These are phyloP conservation scores for Phlogophora meticulosa DNA, from an alignment of 2,888 invertebrate genomes.

Conservation along the genomic window DNA sequence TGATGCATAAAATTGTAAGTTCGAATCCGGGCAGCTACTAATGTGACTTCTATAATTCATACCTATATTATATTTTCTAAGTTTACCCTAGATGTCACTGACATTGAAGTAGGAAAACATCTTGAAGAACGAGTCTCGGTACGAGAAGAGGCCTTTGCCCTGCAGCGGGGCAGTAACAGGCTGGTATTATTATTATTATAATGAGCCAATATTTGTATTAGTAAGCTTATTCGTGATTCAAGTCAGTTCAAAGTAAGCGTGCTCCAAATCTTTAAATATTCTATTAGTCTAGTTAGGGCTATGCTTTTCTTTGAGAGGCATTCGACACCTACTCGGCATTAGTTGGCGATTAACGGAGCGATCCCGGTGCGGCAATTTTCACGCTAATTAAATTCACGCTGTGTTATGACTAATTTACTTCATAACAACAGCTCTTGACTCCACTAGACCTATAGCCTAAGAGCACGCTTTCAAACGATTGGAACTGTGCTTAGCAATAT, in stretches of 20 bases:
- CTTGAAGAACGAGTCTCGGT: too few relatives aligned
- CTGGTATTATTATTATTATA: too few relatives aligned
- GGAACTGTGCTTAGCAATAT: background rate
- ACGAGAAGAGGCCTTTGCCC: too few relatives aligned
- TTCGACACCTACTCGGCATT: conserved; percentile 54
- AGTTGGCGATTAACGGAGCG: conserved; percentile 67
- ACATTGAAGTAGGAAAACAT: too few relatives aligned
- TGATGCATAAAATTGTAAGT: too few relatives aligned
- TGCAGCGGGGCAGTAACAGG: too few relatives aligned
- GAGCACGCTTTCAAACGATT: conserved; percentile 43
- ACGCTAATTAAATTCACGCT: conserved; percentile 86
- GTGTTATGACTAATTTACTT: conserved; percentile 87
- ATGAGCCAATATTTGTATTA: background rate
- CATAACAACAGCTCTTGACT: conserved; percentile 75
- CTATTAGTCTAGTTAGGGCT: background rate
- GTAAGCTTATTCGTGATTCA: background rate
- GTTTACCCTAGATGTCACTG: too few relatives aligned
- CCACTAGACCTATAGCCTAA: conserved; percentile 58
- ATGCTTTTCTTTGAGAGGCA: conserved; percentile 32
- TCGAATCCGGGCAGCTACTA: too few relatives aligned
- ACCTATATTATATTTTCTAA: too few relatives aligned
- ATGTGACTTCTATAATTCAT: too few relatives aligned
- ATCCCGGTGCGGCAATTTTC: conserved; percentile 78
- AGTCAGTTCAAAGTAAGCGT: background rate
- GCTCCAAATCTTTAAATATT: background rate